Percentiles rank a stretch among this genome's conserved stretches.
Evolutionary conservation across 1,140 invertebrate species (phyloP).

Genomic region (Cyrtorhinus lividipennis): DNA sequence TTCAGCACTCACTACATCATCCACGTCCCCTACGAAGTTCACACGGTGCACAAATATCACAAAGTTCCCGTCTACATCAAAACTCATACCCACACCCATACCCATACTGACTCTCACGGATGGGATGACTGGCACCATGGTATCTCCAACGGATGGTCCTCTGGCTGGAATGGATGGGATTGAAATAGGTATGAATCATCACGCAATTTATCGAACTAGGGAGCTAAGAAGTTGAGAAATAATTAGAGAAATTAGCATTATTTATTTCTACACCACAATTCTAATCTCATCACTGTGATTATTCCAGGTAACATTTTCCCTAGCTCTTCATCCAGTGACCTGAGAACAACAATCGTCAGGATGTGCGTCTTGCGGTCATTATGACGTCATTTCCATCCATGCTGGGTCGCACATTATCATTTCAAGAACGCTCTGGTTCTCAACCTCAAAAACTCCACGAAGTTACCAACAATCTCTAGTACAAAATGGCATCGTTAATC

Average conservation of each 20-base stretch:
- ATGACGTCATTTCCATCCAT: background rate
- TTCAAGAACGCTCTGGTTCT: no score
- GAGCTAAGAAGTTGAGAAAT: background rate
- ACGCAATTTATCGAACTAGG: background rate
- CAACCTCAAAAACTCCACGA: no score
- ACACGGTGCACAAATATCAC: slow-evolving; percentile 18
- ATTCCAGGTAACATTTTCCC: no score
- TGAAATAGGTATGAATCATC: background rate
- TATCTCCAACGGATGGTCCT: background rate
- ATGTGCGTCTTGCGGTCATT: no score
- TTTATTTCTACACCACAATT: no score
- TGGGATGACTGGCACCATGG: background rate
- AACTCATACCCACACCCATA: slow-evolving; percentile 15
- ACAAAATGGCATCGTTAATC: background rate
- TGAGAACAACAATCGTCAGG: no score
- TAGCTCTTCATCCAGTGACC: no score
- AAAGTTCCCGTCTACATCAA: slow-evolving; percentile 19
- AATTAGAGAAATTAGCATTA: no score
- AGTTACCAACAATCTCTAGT: background rate
- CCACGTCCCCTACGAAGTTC: slow-evolving; percentile 16
- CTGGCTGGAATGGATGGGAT: slow-evolving; percentile 5
- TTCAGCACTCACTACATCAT: slow-evolving; percentile 17
- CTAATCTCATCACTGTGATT: no score
- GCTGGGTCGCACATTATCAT: no score
- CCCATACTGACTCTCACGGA: slow-evolving; percentile 4